Evolutionary conservation across 2,113 vertebrate genomes (phyloP).

Genomic region (Notothenia rossii): DNA sequence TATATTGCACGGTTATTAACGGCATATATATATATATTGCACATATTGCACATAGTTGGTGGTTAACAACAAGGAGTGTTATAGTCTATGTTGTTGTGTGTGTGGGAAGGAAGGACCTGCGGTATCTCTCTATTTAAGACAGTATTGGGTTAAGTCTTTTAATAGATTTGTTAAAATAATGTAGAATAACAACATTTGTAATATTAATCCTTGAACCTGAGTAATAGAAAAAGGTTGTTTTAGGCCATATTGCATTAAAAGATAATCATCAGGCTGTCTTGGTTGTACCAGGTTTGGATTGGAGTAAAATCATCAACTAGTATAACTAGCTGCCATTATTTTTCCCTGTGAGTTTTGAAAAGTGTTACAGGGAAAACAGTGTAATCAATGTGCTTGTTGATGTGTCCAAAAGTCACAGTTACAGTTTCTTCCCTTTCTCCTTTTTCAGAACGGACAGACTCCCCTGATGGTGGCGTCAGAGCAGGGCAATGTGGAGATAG

Average conservation of each 20-base stretch:
- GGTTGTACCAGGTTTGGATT: not conserved
- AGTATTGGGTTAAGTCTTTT: not conserved
- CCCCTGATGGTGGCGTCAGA: conserved; percentile 96
- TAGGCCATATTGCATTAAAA: not conserved
- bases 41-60: too few relatives aligned
- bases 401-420: conserved; percentile 9
- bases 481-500: conserved; percentile 95
- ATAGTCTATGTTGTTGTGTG: too few relatives aligned
- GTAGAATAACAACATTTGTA: not conserved
- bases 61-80: too few relatives aligned
- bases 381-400: conserved; percentile 4
- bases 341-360: not conserved
- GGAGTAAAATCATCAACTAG: conserved; percentile 13
- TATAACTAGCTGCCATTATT: conserved; percentile 7
- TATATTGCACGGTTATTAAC: too few relatives aligned
- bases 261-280: not conserved
- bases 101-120: too few relatives aligned
- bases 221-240: not conserved
- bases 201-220: conserved; percentile 6
- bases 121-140: too few relatives aligned
- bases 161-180: not conserved
- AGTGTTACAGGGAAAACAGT: conserved; percentile 6
- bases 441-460: conserved; percentile 92
- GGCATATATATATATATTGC: too few relatives aligned
- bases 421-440: conserved; percentile 3